These are phyloP conservation scores for Apamea epomidion DNA, from an alignment of 2,888 invertebrate genomes.

Conservation along the genomic window DNA sequence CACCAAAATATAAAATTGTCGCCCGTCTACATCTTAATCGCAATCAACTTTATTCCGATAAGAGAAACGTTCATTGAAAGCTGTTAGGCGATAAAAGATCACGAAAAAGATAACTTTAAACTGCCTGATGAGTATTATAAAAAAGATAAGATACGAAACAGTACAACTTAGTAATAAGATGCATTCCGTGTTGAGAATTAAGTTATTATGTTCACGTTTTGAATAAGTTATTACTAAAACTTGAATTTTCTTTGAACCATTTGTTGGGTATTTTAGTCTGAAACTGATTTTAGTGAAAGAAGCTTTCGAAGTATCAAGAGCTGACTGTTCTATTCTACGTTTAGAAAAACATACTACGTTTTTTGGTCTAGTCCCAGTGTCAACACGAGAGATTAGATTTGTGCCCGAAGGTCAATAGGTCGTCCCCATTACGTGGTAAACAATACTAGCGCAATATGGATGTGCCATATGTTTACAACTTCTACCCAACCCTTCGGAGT, in stretches of 20 bases:
- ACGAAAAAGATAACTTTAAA: conserved; percentile 36
- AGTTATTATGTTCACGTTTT: conserved; percentile 24
- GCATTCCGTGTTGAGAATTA: conserved; percentile 14
- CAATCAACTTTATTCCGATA: conserved; percentile 41
- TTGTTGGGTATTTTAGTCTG: neutral
- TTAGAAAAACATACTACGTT: neutral
- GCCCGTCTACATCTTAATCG: conserved; percentile 30
- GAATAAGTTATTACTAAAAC: neutral
- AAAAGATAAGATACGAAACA: conserved; percentile 42
- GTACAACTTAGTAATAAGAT: conserved; percentile 14
- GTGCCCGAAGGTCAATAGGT: neutral
- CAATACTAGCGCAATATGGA: too few relatives aligned
- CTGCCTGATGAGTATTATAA: conserved; percentile 33
- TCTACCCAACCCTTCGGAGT: neutral
- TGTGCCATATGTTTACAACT: neutral
- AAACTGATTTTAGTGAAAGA: neutral
- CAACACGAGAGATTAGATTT: neutral
- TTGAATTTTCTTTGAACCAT: neutral
- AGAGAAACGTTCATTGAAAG: conserved; percentile 50
- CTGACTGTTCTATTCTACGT: neutral
- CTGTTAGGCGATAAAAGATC: conserved; percentile 52
- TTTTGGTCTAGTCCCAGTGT: neutral
- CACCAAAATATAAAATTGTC: conserved; percentile 8
- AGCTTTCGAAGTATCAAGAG: neutral
- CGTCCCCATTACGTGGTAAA: neutral